Conservation (phyloP, 2,113 vertebrate species). For the Steatornis caripensis region DNA sequence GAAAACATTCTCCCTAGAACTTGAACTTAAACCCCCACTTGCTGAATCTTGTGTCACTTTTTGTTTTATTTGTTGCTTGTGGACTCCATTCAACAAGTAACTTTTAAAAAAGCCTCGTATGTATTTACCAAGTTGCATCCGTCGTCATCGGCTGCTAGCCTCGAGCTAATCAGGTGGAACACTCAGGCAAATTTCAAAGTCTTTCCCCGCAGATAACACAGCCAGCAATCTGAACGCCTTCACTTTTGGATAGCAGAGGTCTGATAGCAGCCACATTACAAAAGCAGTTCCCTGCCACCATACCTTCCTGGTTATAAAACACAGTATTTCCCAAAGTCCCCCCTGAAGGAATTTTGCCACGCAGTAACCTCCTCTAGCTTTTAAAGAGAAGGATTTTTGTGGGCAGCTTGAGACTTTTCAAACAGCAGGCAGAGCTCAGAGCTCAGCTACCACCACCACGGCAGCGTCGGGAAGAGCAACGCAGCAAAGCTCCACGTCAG, state of each 20-base stretch:
- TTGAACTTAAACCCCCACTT: background rate
- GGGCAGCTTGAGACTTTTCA: background rate
- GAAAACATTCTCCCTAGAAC: background rate
- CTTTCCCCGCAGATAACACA: background rate
- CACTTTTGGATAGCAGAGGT: background rate
- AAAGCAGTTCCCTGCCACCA: background rate
- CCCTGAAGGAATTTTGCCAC: background rate
- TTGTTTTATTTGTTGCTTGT: background rate
- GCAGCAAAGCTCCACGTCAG: background rate
- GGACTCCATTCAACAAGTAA: background rate
- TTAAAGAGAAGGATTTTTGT: background rate
- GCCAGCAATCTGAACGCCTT: background rate
- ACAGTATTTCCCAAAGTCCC: background rate
- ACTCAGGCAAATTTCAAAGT: background rate
- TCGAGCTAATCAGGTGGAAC: background rate
- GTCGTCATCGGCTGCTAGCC: background rate
- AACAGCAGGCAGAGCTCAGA: background rate
- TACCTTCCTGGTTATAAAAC: background rate
- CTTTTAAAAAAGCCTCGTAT: background rate
- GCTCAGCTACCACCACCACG: background rate
- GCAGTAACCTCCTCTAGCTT: background rate
- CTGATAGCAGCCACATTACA: rapidly evolving
- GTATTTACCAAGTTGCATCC: background rate
- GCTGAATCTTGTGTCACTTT: background rate
- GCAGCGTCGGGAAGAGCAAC: background rate